phyloP scores from a whole-genome alignment of 2,888 invertebrate genomes.

The Hirtodrosophila alboralis region DNA sequence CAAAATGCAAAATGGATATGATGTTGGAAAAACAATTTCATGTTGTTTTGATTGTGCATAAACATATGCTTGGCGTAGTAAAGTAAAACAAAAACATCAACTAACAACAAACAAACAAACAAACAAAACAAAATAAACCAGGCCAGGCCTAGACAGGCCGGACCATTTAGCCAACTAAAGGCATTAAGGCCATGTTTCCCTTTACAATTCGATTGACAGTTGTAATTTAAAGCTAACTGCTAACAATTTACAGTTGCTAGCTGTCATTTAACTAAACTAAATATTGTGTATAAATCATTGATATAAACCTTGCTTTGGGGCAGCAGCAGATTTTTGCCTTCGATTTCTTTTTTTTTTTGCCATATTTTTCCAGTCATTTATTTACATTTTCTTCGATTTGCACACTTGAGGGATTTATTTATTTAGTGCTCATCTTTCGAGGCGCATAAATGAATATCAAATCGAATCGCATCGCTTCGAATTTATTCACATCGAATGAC shows the following conservation, averaged over 20 bases:
- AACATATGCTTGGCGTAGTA: constrained; percentile 30
- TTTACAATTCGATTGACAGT: constrained; percentile 65
- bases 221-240: constrained; percentile 59
- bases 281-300: no score
- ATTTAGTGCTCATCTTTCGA: constrained; percentile 77
- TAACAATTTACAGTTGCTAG: constrained; percentile 57
- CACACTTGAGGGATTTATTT: constrained; percentile 55
- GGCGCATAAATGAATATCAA: constrained; percentile 76
- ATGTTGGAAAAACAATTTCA: constrained; percentile 79
- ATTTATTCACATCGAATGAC: constrained; percentile 65
- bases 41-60: constrained; percentile 76
- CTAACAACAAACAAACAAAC: constrained; percentile 4
- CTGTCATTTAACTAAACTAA: constrained; percentile 12
- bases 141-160: no score
- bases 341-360: constrained; percentile 45
- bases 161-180: no score
- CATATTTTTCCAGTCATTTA: constrained; percentile 76
- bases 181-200: constrained; percentile 37
- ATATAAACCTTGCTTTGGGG: no score
- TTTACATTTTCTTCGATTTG: constrained; percentile 62
- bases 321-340: no score
- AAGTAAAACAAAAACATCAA: constrained; percentile 9
- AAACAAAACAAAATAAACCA: background rate
- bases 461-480: constrained; percentile 62
- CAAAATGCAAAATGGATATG: constrained; percentile 47